These are phyloP conservation scores for Amblyjoppa proteus DNA, from an alignment of 2,888 invertebrate species.

Conservation along the genomic window DNA sequence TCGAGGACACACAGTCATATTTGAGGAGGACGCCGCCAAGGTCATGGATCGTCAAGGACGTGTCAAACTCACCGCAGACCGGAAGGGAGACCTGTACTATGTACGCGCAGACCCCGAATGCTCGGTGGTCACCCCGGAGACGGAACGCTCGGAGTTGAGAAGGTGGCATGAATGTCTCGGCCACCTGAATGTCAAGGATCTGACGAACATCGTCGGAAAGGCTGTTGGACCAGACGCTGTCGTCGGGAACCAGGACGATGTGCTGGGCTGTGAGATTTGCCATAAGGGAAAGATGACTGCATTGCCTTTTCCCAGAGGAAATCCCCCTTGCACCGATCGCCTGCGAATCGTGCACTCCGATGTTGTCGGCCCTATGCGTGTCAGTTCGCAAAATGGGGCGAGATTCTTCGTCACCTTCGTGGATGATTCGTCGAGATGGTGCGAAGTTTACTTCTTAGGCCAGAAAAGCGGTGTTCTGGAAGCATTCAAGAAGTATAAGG, in stretches of 20 bases:
- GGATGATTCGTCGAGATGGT: conserved; percentile 56
- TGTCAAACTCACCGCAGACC: conserved; percentile 44
- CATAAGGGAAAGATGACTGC: conserved; percentile 18
- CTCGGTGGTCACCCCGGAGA: too few relatives aligned
- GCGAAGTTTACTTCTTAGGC: conserved; percentile 61
- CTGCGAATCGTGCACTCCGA: conserved; percentile 36
- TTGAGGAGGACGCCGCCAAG: conserved; percentile 52
- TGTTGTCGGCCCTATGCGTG: conserved; percentile 39
- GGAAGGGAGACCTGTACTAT: conserved; percentile 49
- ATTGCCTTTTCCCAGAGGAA: neutral
- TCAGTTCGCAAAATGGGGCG: conserved; percentile 21
- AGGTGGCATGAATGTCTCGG: conserved; percentile 21
- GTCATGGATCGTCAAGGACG: conserved; percentile 25
- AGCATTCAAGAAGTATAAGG: conserved; percentile 60
- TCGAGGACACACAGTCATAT: conserved; percentile 55
- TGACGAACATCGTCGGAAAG: conserved; percentile 16
- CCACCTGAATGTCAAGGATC: conserved; percentile 42
- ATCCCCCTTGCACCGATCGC: neutral
- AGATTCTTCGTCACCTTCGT: conserved; percentile 44
- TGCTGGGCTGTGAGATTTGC: conserved; percentile 32
- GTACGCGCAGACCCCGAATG: neutral
- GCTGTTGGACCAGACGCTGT: neutral
- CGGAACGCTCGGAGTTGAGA: too few relatives aligned
- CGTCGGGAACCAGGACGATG: neutral
- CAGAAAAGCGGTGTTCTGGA: conserved; percentile 58